Evolutionary conservation across 2,888 invertebrate genomes (phyloP).

Genomic region (Horisme vitalbata): DNA sequence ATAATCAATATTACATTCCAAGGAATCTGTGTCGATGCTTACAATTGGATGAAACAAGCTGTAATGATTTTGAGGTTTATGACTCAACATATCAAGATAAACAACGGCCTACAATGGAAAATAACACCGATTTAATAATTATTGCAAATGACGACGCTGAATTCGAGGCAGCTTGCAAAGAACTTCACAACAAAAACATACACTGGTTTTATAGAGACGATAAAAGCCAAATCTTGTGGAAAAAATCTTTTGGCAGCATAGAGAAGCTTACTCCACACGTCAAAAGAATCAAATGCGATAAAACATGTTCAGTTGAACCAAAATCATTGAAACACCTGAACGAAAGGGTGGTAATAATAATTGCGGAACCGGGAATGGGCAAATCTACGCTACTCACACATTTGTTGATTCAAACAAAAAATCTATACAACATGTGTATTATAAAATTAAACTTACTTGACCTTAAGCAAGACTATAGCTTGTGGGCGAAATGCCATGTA

Average conservation of each 20-base stretch:
- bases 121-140: slow-evolving; percentile 5
- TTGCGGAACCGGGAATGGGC: slow-evolving; percentile 37
- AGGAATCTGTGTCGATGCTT: slow-evolving; percentile 5
- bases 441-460: slow-evolving; percentile 33
- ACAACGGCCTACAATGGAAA: neutral
- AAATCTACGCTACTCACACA: slow-evolving; percentile 36
- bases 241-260: slow-evolving; percentile 2
- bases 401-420: slow-evolving; percentile 33
- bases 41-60: neutral
- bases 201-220: slow-evolving; percentile 7
- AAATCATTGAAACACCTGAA: slow-evolving; percentile 5
- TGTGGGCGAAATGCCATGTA: slow-evolving; percentile 6
- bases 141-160: slow-evolving; percentile 1
- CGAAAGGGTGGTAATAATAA: slow-evolving; percentile 32
- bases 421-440: slow-evolving; percentile 26
- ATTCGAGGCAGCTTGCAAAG: neutral
- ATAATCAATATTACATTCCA: neutral
- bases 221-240: neutral
- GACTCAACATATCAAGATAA: neutral
- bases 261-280: slow-evolving; percentile 3
- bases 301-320: slow-evolving; percentile 5
- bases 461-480: slow-evolving; percentile 9
- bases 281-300: neutral
- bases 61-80: neutral
- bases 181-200: neutral